phyloP scores from a whole-genome alignment of 2,888 invertebrate species.

The Ariolimax columbianus region DNA sequence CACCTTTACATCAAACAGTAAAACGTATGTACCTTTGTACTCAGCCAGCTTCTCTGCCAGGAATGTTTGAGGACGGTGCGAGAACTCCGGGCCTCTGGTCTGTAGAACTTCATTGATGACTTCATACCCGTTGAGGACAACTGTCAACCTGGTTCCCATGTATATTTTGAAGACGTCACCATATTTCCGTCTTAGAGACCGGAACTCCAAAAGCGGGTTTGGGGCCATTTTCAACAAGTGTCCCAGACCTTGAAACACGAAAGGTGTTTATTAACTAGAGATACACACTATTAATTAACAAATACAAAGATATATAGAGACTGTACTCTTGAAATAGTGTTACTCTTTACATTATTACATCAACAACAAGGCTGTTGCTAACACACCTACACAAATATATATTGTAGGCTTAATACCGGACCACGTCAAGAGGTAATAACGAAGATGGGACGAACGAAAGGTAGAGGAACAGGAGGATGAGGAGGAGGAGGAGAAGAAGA shows the following conservation, averaged over 20 bases:
- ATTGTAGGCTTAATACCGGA: no score
- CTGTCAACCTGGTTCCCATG: slow-evolving; percentile 2
- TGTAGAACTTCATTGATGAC: slow-evolving; percentile 30
- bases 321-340: no score
- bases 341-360: no score
- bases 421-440: no score
- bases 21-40: slow-evolving; percentile 1
- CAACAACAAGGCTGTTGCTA: no score
- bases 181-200: background rate
- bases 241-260: slow-evolving; percentile 37
- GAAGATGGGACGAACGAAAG: no score
- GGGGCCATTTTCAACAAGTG: slow-evolving; percentile 13
- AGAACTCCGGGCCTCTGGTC: slow-evolving; percentile 24
- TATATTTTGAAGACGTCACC: slow-evolving; percentile 34
- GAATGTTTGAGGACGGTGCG: slow-evolving; percentile 11
- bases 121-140: slow-evolving; percentile 37
- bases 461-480: no score
- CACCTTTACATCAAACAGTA: background rate
- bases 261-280: no score
- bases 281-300: no score
- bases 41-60: slow-evolving; percentile 33
- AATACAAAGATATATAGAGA: no score
- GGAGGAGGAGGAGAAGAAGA: no score
- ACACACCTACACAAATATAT: no score
- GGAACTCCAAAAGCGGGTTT: background rate